Base-by-base conservation (phyloP, 2,797 vertebrate genomes). In the Chloroceryle amazona region DNA sequence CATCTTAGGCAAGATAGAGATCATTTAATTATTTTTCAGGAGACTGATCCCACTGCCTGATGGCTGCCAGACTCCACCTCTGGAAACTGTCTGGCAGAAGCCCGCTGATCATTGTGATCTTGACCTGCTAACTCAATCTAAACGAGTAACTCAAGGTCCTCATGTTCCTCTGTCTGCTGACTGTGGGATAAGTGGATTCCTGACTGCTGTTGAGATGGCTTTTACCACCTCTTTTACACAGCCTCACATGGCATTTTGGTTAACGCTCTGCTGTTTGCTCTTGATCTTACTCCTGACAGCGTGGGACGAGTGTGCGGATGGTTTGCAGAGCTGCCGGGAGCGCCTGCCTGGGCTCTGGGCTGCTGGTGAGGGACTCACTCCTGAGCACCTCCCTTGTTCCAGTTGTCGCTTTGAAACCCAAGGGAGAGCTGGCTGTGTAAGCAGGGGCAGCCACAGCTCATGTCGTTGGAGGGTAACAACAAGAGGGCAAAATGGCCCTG, bases 201-300 rank as follows among this genome's bases (percentile, higher is more conserved):
- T 3, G 3, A 68, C 37, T 5, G 10, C 93, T 81, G 44, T 55
- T 66, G 44, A 90, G 93, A 91, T 18, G 20, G 79, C 82, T 92
- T 96, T 98, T 96, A 92, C 81, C 96, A 62, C 93, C 47, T 96
- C 81, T 87, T 97, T 96, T 81, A 49, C 29, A 28, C 66, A 75
- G 70, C 70, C 74, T 95, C 94, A 71, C 73, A 35, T 37, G 90
- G 85, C 80, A 75, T 91, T 97, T 93, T 71, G 41, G 9, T 92
- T 76, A 92, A 89, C 5, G 5, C 83, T 81, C 76, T 81, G 76
- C 92, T 70, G 31, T 61, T 95, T 94, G 73, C 74, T 91, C 82
- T 92, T 96, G 94, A 80, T 95, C 72, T 84, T 21, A 11, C 49
- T 96, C 41, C 93, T 93, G 55, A 72, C 54, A 76, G 78, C 0